Evolutionary conservation across 1,140 invertebrate species (phyloP), one percentile per base, ranked within the genome.

Genomic region (Yoshiicerus persimilis): DNA sequence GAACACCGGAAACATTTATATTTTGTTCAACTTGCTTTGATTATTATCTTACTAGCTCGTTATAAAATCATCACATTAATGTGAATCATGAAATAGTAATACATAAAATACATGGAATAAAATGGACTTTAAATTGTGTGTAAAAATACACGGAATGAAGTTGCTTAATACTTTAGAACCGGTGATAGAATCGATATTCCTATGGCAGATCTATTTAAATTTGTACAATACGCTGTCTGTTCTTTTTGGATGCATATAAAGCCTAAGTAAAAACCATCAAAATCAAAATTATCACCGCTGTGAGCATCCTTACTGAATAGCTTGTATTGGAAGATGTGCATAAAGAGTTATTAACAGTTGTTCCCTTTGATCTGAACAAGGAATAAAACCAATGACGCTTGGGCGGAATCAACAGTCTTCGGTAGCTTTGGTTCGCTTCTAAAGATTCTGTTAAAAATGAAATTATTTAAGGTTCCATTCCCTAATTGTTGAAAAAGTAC

Each of bases 311-410:
- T 80, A n/a, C n/a, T 36, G 38, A 20, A 38, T 80, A 30, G 10
- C 75, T 32, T 70, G 27, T 0, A 70, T 27, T 25, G 25, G n/a
- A 66, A 27, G 25, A 27, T 70, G 11, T 16, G 27, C 23, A n/a
- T n/a, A 25, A 64, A 64, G 56, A 56, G n/a, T n/a, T n/a, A n/a
- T 56, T 56, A 16, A 56, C 27, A 34, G 16, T 38, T 80, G 75
- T n/a, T 38, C 30, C 32, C 30, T 32, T 47, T 47, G 83, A 84
- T 38, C 38, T 47, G 41, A 84, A 47, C 23, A 25, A 41, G n/a
- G 41, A 56, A 25, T 47, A 25, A 30, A 39, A 92, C 90, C 87
- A 91, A 91, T 13, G 90, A 86, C 32, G 84, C 56, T 36, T 80
- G 30, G 75, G 75, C 30, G 89, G 87, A 77, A 86, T 41, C 27